Conservation (phyloP, 35 echinoderm and acorn worm genomes). For the Anneissia japonica region DNA sequence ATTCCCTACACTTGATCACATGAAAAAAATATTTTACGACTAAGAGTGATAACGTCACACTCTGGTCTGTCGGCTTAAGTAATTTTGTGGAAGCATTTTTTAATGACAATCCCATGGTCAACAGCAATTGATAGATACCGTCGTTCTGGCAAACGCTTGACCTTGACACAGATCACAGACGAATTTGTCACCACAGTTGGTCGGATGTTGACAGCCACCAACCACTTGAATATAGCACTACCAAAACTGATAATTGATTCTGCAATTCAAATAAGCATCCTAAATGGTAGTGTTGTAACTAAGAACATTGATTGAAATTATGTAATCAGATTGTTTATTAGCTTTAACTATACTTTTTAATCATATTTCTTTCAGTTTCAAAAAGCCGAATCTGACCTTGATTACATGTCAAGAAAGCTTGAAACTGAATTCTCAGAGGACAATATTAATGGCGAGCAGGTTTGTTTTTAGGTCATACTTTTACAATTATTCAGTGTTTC, state of each 20-base stretch:
- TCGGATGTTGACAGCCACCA: not conserved
- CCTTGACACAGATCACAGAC: not conserved
- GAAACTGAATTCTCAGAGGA: constrained; percentile 68
- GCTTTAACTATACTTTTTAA: not conserved
- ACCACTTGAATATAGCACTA: not conserved
- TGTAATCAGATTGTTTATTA: not conserved
- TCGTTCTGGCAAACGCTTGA: no score
- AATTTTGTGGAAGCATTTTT: no score
- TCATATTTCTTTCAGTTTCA: constrained; percentile 50
- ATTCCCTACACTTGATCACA: no score
- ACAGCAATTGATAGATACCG: no score
- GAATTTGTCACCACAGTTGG: not conserved
- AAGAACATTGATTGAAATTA: not conserved
- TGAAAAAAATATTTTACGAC: no score
- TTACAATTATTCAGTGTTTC: no score
- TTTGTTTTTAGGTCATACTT: no score
- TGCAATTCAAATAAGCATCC: not conserved
- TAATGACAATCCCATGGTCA: no score
- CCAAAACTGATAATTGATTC: not conserved
- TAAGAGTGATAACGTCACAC: no score
- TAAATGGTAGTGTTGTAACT: not conserved
- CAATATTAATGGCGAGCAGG: not conserved
- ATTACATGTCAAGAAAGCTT: constrained; percentile 86
- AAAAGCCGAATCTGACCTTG: constrained; percentile 83
- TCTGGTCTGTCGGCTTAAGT: no score